A percentile compares a stretch with the other conserved stretches of the same genome.
phyloP scores from a whole-genome alignment of 2,888 invertebrate species.

The Noctua pronuba region DNA sequence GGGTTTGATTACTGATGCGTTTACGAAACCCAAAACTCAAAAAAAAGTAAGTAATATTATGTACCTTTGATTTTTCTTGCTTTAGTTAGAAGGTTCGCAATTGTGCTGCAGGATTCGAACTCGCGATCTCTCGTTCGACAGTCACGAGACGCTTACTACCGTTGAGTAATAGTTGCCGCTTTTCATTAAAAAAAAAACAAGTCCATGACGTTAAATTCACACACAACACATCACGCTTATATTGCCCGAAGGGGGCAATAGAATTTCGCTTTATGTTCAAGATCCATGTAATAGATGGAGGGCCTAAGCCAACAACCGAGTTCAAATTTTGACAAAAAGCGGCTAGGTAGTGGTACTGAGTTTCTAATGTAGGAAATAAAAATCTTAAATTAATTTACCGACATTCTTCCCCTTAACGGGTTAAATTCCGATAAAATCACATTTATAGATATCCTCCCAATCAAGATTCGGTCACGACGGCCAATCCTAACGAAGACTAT shows the following conservation, averaged over 20 bases:
- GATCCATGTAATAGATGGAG: background rate
- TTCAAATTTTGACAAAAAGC: background rate
- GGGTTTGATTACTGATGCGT: conserved; percentile 31
- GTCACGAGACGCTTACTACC: background rate
- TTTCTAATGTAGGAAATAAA: background rate
- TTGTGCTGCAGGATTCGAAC: conserved; percentile 6
- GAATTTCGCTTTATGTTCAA: background rate
- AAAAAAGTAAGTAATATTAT: background rate
- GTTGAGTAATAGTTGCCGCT: background rate
- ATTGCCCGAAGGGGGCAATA: background rate
- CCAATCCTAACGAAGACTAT: background rate
- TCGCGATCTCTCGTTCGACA: background rate
- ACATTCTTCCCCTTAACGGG: no score
- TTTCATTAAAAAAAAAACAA: background rate
- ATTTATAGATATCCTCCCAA: no score
- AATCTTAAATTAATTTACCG: no score
- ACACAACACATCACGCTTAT: background rate
- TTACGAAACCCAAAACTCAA: background rate
- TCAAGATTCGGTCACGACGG: background rate
- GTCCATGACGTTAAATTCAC: background rate
- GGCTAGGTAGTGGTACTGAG: background rate
- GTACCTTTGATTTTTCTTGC: background rate
- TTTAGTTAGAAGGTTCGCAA: background rate
- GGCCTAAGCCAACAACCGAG: background rate
- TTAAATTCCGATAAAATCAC: no score